Conservation (phyloP, 2,797 vertebrate species). For the Sebastes umbrosus region DNA sequence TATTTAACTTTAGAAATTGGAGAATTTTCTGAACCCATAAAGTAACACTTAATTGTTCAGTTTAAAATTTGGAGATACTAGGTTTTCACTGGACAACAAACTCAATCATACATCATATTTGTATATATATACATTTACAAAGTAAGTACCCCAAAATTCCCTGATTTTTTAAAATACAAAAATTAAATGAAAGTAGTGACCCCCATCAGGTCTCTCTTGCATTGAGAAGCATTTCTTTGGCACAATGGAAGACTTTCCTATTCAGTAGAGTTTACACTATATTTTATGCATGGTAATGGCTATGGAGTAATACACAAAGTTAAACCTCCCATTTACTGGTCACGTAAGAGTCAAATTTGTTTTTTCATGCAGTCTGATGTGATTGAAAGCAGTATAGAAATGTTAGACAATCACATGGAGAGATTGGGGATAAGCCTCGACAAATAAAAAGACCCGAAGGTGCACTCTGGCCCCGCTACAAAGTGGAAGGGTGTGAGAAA, state of each 20-base stretch:
- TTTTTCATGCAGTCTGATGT: constrained; percentile 45
- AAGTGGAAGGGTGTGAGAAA: constrained; percentile 78
- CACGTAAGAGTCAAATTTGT: constrained; percentile 46
- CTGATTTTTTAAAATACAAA: not conserved
- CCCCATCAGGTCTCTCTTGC: not conserved
- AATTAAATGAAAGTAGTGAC: not conserved
- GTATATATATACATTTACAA: not conserved
- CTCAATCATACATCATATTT: not conserved
- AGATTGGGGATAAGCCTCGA: constrained; percentile 59
- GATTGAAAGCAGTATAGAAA: constrained; percentile 70
- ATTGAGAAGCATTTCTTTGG: not conserved
- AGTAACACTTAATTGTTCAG: not conserved
- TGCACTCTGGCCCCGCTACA: constrained; percentile 73
- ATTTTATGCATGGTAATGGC: constrained; percentile 11
- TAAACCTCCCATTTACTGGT: constrained; percentile 55
- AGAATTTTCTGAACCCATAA: not conserved
- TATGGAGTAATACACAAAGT: constrained; percentile 35
- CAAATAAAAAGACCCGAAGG: constrained; percentile 60
- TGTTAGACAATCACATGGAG: constrained; percentile 53
- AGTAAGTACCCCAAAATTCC: not conserved
- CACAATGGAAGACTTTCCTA: not conserved
- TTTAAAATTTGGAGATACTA: not conserved
- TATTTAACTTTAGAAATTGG: not conserved
- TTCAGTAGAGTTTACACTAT: constrained; percentile 15
- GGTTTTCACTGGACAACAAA: not conserved